Evolutionary conservation across 2,797 vertebrate genomes (phyloP).

Genomic region (Nyctibius grandis): DNA sequence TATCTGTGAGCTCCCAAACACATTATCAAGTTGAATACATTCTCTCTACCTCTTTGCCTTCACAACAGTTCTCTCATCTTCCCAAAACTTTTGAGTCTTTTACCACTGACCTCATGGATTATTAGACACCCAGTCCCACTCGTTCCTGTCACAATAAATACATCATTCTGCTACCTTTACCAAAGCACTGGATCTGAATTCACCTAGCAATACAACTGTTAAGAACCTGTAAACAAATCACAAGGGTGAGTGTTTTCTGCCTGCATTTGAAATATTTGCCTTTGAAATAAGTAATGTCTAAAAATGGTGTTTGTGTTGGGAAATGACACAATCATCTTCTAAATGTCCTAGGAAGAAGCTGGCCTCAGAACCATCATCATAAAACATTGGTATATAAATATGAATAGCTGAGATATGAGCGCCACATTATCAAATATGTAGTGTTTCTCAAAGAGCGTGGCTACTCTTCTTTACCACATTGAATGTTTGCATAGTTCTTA

Average conservation of each 20-base stretch:
- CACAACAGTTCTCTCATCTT: background rate
- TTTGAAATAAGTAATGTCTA: background rate
- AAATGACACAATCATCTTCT: background rate
- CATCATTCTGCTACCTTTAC: background rate
- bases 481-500: constrained; percentile 57
- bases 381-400: background rate
- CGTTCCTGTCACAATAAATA: background rate
- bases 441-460: background rate
- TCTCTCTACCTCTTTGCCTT: background rate
- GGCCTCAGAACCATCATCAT: background rate
- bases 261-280: background rate
- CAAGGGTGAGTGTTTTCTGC: background rate
- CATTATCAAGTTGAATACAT: background rate
- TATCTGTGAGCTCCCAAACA: background rate
- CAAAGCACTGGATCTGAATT: background rate
- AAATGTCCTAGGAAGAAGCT: background rate
- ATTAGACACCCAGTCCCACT: background rate
- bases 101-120: background rate
- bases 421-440: background rate
- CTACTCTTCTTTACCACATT: background rate
- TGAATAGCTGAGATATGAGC: background rate
- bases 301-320: background rate
- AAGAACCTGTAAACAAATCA: background rate
- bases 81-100: background rate
- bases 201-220: background rate